Evolutionary conservation across 2,888 invertebrate species (phyloP), one percentile per base, ranked within the genome.

Genomic region (Caenorhabditis macrosperma): DNA sequence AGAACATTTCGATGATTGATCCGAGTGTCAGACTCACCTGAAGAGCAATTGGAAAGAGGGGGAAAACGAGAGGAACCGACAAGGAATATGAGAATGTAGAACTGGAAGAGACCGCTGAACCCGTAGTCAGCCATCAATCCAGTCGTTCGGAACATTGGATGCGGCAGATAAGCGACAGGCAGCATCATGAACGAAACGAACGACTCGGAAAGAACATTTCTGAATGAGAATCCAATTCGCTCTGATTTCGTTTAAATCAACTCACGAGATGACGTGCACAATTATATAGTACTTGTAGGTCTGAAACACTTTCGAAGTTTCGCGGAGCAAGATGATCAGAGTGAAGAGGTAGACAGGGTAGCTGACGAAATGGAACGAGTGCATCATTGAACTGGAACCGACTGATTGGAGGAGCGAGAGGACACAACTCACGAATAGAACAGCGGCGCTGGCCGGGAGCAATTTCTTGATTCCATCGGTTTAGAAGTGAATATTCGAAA

Each of bases 1-100:
- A 61, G 20, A 61, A 44, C 61, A 61, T 28, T 48, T 61, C 61
- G n/a, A 28, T 9, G 2, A 61, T 46, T 1, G 61, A 61, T 41
- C 35, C 57, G 1, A 33, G 24, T 2, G 38, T 59, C 1, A 59
- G 3, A 15, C 38, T 38, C 12, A 38, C 38, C 57, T 59, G 41
- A 10, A 41, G 30, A 17, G n/a, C 3, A 41, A 3, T 41, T 33
- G 33, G 7, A 17, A 44, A 44, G 4, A 15, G 15, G 15, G 15
- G 5, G 12, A 4, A 24, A 50, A 12, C 10, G 9, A 48, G 26
- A 30, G 28, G 3, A 20, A n/a, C 55, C 33, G 6, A 55, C 33
- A 30, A 17, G 10, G 15, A 55, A 20, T 17, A 41, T 20, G 24
- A 59, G 24, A 12, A 24, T 12, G 15, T 22, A 7, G 7, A 38